phyloP scores from a whole-genome alignment of 1,140 invertebrate genomes.

The Drosophila guanche region DNA sequence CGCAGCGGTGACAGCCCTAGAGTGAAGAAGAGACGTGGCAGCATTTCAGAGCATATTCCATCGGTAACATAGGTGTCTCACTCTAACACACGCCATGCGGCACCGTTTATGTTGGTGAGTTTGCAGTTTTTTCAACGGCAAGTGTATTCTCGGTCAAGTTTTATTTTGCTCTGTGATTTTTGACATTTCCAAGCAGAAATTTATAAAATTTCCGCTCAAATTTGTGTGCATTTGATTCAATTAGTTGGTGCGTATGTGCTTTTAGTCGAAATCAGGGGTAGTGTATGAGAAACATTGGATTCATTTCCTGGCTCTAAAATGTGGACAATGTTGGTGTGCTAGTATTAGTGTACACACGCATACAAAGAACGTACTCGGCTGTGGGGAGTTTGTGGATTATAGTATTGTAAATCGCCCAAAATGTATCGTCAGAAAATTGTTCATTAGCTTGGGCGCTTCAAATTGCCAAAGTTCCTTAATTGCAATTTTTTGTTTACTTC shows the following conservation, averaged over 20 bases:
- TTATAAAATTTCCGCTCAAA: conserved; percentile 77
- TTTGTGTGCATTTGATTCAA: conserved; percentile 65
- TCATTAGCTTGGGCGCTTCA: not conserved
- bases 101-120: conserved; percentile 59
- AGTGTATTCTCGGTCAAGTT: conserved; percentile 78
- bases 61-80: conserved; percentile 1
- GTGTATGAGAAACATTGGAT: conserved; percentile 1
- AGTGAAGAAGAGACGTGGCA: conserved; percentile 65
- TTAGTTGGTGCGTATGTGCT: conserved; percentile 75
- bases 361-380: conserved; percentile 17
- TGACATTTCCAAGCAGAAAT: conserved; percentile 81
- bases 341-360: conserved; percentile 57
- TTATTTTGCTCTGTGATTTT: conserved; percentile 83
- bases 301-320: conserved; percentile 38
- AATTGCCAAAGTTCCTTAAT: too few species aligned
- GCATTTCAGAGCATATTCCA: conserved; percentile 45
- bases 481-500: too few species aligned
- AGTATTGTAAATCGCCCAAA: conserved; percentile 25
- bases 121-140: conserved; percentile 80
- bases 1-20: not conserved
- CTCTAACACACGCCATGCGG: conserved; percentile 36
- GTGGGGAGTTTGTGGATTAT: conserved; percentile 37
- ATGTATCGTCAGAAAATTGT: conserved; percentile 9
- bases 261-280: conserved; percentile 28
- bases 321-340: conserved; percentile 50